Conservation (phyloP, 2,888 invertebrate genomes). For the Adelphocoris suturalis region DNA sequence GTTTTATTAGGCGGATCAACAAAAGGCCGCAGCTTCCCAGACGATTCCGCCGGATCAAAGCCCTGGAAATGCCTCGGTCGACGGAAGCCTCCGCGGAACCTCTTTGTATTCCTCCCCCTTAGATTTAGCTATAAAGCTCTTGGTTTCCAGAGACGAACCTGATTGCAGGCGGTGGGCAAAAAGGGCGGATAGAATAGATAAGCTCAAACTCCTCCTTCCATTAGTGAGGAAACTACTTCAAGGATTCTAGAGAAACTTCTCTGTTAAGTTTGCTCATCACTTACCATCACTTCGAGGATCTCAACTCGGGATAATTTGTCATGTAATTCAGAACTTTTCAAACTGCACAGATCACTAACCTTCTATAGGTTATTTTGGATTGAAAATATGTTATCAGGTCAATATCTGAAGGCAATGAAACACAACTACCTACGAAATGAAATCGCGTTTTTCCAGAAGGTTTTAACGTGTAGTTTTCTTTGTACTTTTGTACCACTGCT, state of each 20-base stretch:
- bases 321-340: no score
- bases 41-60: not conserved
- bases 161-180: not conserved
- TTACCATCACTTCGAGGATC: no score
- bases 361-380: no score
- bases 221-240: not conserved
- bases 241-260: not conserved
- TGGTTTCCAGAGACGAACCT: not conserved
- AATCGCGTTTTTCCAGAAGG: no score
- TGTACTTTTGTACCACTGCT: no score
- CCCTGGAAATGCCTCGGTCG: not conserved
- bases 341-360: no score
- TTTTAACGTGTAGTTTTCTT: no score
- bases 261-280: no score
- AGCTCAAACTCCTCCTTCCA: not conserved
- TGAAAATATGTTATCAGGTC: no score
- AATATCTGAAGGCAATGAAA: no score
- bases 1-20: constrained; percentile 13
- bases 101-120: not conserved
- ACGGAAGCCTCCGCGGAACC: not conserved
- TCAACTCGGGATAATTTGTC: no score
- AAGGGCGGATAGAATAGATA: not conserved
- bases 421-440: no score
- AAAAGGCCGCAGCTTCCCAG: not conserved
- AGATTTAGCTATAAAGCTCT: not conserved